Evolutionary conservation across 2,113 vertebrate species (phyloP), one percentile per base, ranked within the genome.

Genomic region (Platycercus adscitus): DNA sequence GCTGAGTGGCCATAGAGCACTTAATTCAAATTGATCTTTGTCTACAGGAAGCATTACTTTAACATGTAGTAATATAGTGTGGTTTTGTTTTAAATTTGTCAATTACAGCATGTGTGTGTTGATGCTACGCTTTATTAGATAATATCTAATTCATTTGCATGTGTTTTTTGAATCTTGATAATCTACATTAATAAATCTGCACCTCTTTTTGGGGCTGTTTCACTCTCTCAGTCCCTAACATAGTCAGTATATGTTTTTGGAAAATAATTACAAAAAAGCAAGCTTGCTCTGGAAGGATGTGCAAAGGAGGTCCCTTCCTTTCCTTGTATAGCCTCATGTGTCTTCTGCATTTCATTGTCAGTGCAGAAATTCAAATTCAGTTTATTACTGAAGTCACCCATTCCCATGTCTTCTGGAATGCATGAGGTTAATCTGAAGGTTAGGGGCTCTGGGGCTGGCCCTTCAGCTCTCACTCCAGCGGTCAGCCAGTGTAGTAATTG

Each of bases 11-110:
- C 31, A 0, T 68, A 70, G 81, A 88, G 80, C 68, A 79, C 89
- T 88, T 85, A 95, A 92, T 96, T 93, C 95, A 72, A 76, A 95
- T 92, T 84, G 94, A 92, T 94, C 88, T 95, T 91, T 56, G 44
- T 3, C 3, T 82, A 52, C 78, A 81, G 86, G 83, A 95, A 93
- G 44, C 79, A 53, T 93, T 90, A 88, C 84, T 88, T 85, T 39
- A 85, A 82, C 69, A 65, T 47, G 17, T 60, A 58, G 63, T 35
- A 66, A 46, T 61, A 43, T 11, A 58, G 52, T 3, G 2, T 87
- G 43, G 1, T 77, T 95, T 93, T 83, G 58, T 53, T 93, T 86
- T 50, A 78, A 46, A 88, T 81, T 41, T 88, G 33, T 86, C 90
- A 68, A 20, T 70, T 88, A 20, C 2, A 43, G 33, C 53, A 26